These are phyloP conservation scores for Cynocephalus volans DNA, from an alignment of 2,113 vertebrate species.

Conservation along the genomic window DNA sequence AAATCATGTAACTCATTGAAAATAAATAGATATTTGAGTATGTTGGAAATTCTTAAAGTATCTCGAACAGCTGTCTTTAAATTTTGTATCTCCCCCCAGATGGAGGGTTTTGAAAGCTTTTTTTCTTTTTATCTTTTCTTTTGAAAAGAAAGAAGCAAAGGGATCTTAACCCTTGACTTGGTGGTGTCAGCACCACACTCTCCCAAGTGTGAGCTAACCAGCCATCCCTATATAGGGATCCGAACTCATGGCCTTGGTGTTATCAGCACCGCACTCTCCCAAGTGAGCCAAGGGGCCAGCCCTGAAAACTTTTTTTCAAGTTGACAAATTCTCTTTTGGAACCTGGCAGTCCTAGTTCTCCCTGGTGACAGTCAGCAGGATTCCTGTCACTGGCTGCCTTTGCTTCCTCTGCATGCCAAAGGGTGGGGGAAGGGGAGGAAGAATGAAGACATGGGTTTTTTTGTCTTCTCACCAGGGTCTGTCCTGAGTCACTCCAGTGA, in stretches of 20 bases:
- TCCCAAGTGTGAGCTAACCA: no score
- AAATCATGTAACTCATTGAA: slow-evolving; percentile 8
- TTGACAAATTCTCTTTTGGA: slow-evolving; percentile 50
- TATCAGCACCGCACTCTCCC: no score
- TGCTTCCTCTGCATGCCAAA: neutral
- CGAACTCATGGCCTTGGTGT: no score
- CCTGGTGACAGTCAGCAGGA: neutral
- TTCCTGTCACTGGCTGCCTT: neutral
- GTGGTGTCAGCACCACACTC: no score
- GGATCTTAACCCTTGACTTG: no score
- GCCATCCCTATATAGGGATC: no score
- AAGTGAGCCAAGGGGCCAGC: no score
- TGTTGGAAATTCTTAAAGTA: slow-evolving; percentile 56
- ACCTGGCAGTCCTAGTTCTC: slow-evolving; percentile 3
- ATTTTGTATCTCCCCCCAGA: neutral
- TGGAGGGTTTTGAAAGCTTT: neutral
- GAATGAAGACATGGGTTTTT: neutral
- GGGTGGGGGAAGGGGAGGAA: no score
- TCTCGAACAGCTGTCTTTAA: slow-evolving; percentile 19
- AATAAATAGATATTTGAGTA: neutral
- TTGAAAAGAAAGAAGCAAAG: no score
- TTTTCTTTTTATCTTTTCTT: neutral
- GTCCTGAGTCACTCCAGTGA: neutral
- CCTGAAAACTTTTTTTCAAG: neutral
- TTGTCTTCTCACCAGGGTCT: neutral